Base-by-base conservation (phyloP, 2,113 vertebrate species). In the Tapirus terrestris region DNA sequence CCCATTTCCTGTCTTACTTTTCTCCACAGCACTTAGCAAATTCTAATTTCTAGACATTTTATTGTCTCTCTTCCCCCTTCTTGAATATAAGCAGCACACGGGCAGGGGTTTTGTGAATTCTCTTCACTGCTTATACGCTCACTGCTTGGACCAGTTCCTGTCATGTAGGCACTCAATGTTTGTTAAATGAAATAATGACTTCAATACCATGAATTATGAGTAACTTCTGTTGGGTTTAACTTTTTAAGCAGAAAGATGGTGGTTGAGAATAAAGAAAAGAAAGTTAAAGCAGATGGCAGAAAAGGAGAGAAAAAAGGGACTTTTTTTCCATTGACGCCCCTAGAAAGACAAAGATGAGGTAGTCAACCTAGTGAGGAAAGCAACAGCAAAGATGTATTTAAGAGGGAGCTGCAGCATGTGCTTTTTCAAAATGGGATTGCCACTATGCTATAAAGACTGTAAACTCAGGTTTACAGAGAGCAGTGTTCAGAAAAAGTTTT, bases 21-120 rank as follows among this genome's bases (percentile, higher is more conserved):
- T 88, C 70, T 84, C 67, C 36, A 82, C 0, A 8, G 45, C 27
- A 90, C 60, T 93, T 60, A 73, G 36, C 48, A 85, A 96, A 94
- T 56, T 96, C 53, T 94, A 96, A 96, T n/a, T 68, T 83, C 60
- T 56, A 85, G 60, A 70, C 25, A 31, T 81, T 81, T 77, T 82
- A 61, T 87, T 87, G 31, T 48, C 56, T 83, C 10, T 76, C 17
- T 29, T 72, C 36, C 20, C 91, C 36, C 21, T 87, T 89, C 36
- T 31, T 83, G 73, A 89, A 94, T 58, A 63, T 17, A 94, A 92
- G 60, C 21, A 51, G 33, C 53, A 86, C 33, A 61, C 68, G 2
- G 33, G 48, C 77, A 73, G 29, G 20, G 18, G 6, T 53, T 81
- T 31, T 77, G 58, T n/a, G 18, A 79, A 58, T 77, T 85, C 58